These are phyloP conservation scores for Spizaetus ornatus DNA, from an alignment of 2,113 vertebrate genomes.

Conservation along the genomic window DNA sequence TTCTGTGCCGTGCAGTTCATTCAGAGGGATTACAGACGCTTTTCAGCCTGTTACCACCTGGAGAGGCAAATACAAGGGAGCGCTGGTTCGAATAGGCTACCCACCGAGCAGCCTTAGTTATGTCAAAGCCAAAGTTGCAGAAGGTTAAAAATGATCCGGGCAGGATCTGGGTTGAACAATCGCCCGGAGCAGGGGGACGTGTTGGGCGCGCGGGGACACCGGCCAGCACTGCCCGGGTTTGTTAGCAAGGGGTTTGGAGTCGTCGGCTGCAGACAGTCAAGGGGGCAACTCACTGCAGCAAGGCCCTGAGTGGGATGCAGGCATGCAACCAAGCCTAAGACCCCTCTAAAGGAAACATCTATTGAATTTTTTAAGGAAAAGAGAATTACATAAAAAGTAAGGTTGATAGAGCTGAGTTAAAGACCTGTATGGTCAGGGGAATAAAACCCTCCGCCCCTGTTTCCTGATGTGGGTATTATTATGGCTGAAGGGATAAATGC, in stretches of 20 bases:
- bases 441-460: fast-evolving
- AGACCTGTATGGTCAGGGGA: fast-evolving
- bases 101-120: not conserved
- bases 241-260: not conserved
- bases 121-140: not conserved
- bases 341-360: not conserved
- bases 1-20: not conserved
- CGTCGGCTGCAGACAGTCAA: fast-evolving
- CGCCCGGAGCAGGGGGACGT: fast-evolving
- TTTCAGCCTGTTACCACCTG: slow-evolving; percentile 44
- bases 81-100: not conserved
- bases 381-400: not conserved
- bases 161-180: not conserved
- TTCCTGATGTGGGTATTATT: not conserved
- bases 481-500: not conserved
- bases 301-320: not conserved
- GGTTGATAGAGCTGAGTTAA: not conserved
- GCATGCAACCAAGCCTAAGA: not conserved
- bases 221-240: fast-evolving
- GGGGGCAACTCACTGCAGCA: fast-evolving
- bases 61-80: slow-evolving; percentile 32
- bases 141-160: not conserved
- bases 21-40: slow-evolving; percentile 31
- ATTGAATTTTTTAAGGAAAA: not conserved
- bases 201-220: fast-evolving